Evolutionary conservation across 2,113 vertebrate genomes (phyloP).

Genomic region (Caloenas nicobarica): DNA sequence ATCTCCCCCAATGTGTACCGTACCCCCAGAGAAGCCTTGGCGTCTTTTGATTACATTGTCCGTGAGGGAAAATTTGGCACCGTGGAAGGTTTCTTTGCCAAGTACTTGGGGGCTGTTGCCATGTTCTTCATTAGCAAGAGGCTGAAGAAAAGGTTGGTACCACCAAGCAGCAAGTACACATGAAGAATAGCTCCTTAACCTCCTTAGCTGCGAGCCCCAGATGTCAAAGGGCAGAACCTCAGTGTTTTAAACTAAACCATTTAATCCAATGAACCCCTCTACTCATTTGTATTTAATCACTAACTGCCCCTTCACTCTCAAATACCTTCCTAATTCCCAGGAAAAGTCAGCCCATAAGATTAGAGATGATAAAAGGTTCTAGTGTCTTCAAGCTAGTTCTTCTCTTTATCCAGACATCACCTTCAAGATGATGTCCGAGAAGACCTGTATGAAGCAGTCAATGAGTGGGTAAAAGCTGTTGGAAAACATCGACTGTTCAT

Average conservation of each 20-base stretch:
- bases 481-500: constrained; percentile 90
- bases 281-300: not conserved
- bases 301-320: not conserved
- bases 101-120: constrained; percentile 90
- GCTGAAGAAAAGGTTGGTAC: constrained; percentile 86
- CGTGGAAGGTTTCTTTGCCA: constrained; percentile 89
- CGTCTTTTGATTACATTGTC: constrained; percentile 97
- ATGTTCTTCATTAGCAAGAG: constrained; percentile 94
- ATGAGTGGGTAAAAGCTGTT: constrained; percentile 90
- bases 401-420: constrained; percentile 78
- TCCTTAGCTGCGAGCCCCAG: not conserved
- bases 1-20: constrained; percentile 98
- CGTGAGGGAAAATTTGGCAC: constrained; percentile 91
- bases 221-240: not conserved
- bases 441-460: constrained; percentile 90
- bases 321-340: not conserved
- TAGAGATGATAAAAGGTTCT: not conserved
- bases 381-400: not conserved
- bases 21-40: constrained; percentile 86
- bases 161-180: not conserved
- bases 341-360: not conserved
- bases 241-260: not conserved
- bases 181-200: not conserved
- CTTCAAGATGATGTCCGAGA: constrained; percentile 88
- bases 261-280: not conserved